Evolutionary conservation across 2,888 invertebrate species (phyloP).

Genomic region (Drosophila helvetica): DNA sequence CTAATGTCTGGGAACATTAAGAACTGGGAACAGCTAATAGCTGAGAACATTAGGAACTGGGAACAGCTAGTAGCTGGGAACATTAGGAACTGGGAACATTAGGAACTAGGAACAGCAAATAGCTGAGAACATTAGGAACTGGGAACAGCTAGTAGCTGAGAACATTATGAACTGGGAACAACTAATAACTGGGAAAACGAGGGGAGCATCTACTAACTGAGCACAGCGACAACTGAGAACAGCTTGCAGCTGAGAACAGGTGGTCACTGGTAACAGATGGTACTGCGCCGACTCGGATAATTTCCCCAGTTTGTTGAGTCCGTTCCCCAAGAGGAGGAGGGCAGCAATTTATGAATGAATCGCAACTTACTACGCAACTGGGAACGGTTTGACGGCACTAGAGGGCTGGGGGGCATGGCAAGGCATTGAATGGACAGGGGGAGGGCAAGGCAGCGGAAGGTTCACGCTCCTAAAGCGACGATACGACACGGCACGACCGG

Average conservation of each 20-base stretch:
- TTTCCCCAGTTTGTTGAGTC: slow-evolving; percentile 34
- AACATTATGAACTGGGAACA: background rate
- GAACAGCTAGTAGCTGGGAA: too few species aligned
- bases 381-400: slow-evolving; percentile 46
- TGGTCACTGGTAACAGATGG: slow-evolving; percentile 23
- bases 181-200: background rate
- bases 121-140: background rate
- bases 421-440: background rate
- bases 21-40: too few species aligned
- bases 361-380: slow-evolving; percentile 40
- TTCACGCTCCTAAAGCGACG: slow-evolving; percentile 31
- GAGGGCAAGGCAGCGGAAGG: slow-evolving; percentile 4
- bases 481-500: background rate
- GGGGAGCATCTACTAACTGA: background rate
- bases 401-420: background rate
- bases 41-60: too few species aligned
- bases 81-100: background rate
- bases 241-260: background rate
- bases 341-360: slow-evolving; percentile 61
- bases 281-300: slow-evolving; percentile 57
- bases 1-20: too few species aligned
- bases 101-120: too few species aligned
- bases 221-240: background rate
- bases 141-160: background rate
- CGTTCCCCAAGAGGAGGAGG: slow-evolving; percentile 9